Base-by-base conservation (phyloP, 2,888 invertebrate species). In the Epinotia ramella region DNA sequence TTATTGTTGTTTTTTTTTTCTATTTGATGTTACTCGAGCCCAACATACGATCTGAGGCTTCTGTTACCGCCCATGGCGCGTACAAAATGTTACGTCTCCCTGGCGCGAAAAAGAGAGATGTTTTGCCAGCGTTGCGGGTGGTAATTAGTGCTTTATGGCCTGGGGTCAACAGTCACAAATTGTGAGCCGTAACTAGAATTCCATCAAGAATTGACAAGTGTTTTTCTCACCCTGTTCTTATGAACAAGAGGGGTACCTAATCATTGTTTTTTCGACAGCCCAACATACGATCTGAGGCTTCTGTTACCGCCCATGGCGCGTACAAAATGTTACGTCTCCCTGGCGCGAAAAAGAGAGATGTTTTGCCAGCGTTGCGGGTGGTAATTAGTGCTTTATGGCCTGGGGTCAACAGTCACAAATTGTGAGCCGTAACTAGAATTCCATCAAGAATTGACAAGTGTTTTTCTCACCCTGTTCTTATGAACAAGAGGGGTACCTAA, bases 81-180 rank as follows among this genome's bases (percentile, higher is more conserved):
- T n/a, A 53, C 53, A n/a, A 53, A 53, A 53, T 53, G n/a, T 49
- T n/a, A n/a, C 53, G 53, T 53, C 53, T n/a, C 53, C 53, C 53
- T 53, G n/a, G 53, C 53, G 53, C 53, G 53, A 53, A 53, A 53
- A 53, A n/a, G n/a, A 49, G 49, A n/a, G n/a, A n/a, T 53, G 6
- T 46, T 53, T 53, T 53, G n/a, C n/a, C 7, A 53, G n/a, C 53
- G 53, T 53, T n/a, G 53, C 49, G 16, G 49, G 13, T 49, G 49
- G 49, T 49, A 49, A 49, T 49, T 13, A 16, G 16, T 49, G 16
- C 49, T 49, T 49, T 49, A 49, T 49, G 5, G 49, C 49, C 49
- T 13, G 49, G 49, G n/a, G n/a, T n/a, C n/a, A n/a, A n/a, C n/a
- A n/a, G n/a, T n/a, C n/a, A n/a, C n/a, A n/a, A n/a, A n/a, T n/a